Conservation (phyloP, 2,888 invertebrate species). For the Tineola bisselliella region DNA sequence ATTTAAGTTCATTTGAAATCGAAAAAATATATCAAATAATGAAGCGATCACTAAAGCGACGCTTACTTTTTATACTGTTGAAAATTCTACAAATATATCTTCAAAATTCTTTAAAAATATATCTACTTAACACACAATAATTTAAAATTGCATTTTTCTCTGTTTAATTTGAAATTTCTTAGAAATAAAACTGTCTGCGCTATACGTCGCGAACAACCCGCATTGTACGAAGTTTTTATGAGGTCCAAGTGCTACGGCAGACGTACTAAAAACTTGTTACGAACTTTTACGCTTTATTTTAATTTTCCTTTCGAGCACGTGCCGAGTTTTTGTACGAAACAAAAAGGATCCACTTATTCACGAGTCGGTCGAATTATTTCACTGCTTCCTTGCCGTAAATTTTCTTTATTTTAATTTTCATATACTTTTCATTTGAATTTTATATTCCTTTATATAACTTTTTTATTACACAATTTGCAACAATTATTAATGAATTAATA, state of each 20-base stretch:
- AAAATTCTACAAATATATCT: no score
- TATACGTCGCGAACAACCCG: slow-evolving; percentile 28
- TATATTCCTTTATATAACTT: background rate
- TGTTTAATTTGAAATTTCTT: slow-evolving; percentile 18
- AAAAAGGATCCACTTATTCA: slow-evolving; percentile 23
- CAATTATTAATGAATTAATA: no score
- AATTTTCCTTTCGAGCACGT: slow-evolving; percentile 46
- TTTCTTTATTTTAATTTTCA: slow-evolving; percentile 1
- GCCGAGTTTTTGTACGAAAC: slow-evolving; percentile 32
- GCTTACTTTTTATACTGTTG: background rate
- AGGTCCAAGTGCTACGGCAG: slow-evolving; percentile 35
- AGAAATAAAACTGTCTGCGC: slow-evolving; percentile 42
- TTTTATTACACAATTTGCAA: background rate
- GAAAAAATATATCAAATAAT: background rate
- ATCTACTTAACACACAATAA: no score
- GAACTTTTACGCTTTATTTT: slow-evolving; percentile 60
- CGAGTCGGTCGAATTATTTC: background rate
- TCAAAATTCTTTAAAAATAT: no score
- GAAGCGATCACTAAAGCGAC: background rate
- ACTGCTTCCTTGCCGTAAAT: background rate
- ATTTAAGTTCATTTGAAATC: background rate
- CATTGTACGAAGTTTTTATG: slow-evolving; percentile 49
- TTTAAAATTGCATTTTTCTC: slow-evolving; percentile 5
- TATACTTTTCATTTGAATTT: background rate
- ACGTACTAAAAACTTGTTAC: slow-evolving; percentile 45